phyloP scores from a whole-genome alignment of 2,888 invertebrate species.

The Tenthredo scrophulariae region DNA sequence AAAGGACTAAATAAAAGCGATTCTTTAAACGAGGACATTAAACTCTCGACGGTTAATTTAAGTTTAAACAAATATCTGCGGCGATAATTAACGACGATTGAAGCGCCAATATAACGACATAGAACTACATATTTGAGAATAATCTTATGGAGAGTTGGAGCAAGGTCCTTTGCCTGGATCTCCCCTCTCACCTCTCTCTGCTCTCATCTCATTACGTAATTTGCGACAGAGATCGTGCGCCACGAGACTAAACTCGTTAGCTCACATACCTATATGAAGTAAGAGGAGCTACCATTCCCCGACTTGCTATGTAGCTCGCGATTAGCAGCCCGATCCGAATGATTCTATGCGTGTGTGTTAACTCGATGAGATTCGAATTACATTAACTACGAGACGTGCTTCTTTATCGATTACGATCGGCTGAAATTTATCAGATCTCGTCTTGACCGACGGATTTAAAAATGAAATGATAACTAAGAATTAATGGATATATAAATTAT shows the following conservation, averaged over 20 bases:
- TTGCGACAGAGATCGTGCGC: conserved; percentile 11
- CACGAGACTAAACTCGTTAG: conserved; percentile 37
- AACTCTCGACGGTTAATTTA: background rate
- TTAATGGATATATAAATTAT: background rate
- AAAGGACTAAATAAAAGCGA: background rate
- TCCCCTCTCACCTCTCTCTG: conserved; percentile 4
- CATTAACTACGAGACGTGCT: background rate
- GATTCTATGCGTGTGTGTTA: background rate
- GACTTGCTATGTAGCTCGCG: background rate
- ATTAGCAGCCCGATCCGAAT: background rate
- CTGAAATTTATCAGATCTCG: conserved; percentile 1
- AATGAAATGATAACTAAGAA: background rate
- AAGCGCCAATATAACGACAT: background rate
- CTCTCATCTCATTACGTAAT: conserved; percentile 40
- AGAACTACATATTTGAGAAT: conserved; percentile 14
- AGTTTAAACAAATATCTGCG: background rate
- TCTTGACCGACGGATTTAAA: conserved; percentile 13
- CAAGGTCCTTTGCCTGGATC: conserved; percentile 47
- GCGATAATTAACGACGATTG: background rate
- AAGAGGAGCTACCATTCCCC: background rate
- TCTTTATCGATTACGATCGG: conserved; percentile 16
- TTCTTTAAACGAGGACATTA: background rate
- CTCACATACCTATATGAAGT: conserved; percentile 2
- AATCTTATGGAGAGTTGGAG: conserved; percentile 37
- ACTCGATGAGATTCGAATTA: background rate